These are phyloP conservation scores for Cotesia congregata DNA, from an alignment of 2,888 invertebrate species.

Conservation along the genomic window DNA sequence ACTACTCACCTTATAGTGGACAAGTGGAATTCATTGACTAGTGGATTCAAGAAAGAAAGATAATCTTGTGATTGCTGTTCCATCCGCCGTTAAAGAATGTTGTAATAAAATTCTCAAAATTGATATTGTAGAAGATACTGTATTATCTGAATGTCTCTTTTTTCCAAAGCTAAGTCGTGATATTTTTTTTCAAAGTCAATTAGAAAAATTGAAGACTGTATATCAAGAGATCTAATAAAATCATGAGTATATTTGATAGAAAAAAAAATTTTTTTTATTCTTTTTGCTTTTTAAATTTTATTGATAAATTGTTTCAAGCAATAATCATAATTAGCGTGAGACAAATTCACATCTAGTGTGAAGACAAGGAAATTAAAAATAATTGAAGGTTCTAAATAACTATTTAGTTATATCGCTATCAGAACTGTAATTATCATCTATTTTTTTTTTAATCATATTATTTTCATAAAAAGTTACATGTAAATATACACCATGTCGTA, in stretches of 20 bases:
- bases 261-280: slow-evolving; percentile 6
- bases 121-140: slow-evolving; percentile 38
- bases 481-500: not conserved
- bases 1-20: slow-evolving; percentile 68
- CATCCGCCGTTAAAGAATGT: slow-evolving; percentile 61
- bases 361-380: not conserved
- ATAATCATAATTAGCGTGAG: not conserved
- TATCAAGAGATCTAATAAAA: slow-evolving; percentile 19
- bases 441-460: not conserved
- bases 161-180: slow-evolving; percentile 9
- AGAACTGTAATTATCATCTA: not conserved
- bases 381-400: not conserved
- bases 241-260: not conserved
- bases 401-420: not conserved
- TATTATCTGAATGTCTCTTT: slow-evolving; percentile 32
- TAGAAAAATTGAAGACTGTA: not conserved
- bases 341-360: not conserved
- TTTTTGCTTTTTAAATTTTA: slow-evolving; percentile 8
- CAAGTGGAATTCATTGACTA: slow-evolving; percentile 60
- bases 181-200: not conserved
- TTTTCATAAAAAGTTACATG: not conserved
- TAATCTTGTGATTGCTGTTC: slow-evolving; percentile 67
- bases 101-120: slow-evolving; percentile 48
- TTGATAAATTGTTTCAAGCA: slow-evolving; percentile 10
- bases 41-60: slow-evolving; percentile 69